A percentile compares a stretch with the other conserved stretches of the same genome.
Evolutionary conservation across 2,113 vertebrate species (phyloP).

Genomic region (Prietella phreatophila): DNA sequence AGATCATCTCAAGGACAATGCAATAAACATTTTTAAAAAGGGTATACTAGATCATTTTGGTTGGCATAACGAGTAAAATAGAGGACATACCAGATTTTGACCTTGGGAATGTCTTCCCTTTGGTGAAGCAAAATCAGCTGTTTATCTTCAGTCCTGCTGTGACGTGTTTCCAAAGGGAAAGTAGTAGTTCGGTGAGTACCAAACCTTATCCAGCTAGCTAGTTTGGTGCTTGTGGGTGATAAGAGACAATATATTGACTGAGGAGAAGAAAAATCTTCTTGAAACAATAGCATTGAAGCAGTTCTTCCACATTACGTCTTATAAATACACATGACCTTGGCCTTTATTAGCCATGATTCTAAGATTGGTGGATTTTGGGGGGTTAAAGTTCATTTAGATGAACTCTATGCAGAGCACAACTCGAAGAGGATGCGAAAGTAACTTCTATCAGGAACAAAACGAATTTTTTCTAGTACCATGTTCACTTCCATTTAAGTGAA

Average conservation of each 20-base stretch:
- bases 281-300: background rate
- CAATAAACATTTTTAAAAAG: background rate
- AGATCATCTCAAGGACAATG: background rate
- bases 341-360: background rate
- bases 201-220: background rate
- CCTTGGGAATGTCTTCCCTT: background rate
- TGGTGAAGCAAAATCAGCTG: background rate
- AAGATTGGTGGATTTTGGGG: background rate
- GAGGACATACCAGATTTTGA: background rate
- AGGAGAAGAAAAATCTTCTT: background rate
- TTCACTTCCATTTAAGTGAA: background rate
- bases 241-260: background rate
- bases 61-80: background rate
- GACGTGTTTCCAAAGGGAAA: background rate
- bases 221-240: background rate
- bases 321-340: background rate
- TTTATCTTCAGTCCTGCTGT: background rate
- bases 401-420: background rate
- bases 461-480: background rate
- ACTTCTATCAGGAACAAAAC: background rate
- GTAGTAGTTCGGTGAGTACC: background rate
- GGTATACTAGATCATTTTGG: background rate
- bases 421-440: background rate
- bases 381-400: background rate
- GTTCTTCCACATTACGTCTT: background rate